These are phyloP conservation scores for Brotogeris chrysoptera DNA, from an alignment of 2,797 vertebrate genomes.

Conservation along the genomic window DNA sequence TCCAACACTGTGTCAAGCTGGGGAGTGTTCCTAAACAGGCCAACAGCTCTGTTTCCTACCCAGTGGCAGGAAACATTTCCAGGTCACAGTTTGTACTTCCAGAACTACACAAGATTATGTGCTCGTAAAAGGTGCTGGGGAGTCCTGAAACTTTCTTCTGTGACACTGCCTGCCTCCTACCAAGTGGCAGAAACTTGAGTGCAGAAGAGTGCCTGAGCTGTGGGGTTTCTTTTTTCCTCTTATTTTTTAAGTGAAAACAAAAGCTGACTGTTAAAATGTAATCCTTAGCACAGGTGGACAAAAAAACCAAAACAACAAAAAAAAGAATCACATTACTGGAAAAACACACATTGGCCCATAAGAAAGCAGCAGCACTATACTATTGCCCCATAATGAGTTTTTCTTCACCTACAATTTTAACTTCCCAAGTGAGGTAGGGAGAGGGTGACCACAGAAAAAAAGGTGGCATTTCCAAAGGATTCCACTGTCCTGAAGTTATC, in stretches of 20 bases:
- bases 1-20: not conserved
- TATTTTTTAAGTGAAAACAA: constrained; percentile 16
- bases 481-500: not conserved
- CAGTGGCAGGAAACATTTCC: constrained; percentile 5
- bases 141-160: constrained; percentile 15
- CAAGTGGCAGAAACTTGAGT: not conserved
- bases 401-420: constrained; percentile 12
- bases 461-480: constrained; percentile 15
- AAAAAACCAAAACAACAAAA: not conserved
- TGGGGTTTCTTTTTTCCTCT: not conserved
- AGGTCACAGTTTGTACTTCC: constrained; percentile 29
- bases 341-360: constrained; percentile 24
- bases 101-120: not conserved
- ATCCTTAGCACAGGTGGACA: not conserved
- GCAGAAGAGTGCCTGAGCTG: constrained; percentile 18
- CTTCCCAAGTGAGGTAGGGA: constrained; percentile 56
- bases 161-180: not conserved
- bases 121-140: constrained; percentile 43
- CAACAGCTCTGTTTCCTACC: not conserved
- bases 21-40: not conserved
- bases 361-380: not conserved
- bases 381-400: not conserved
- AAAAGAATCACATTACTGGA: not conserved
- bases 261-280: constrained; percentile 37
- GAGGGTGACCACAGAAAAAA: not conserved